A percentile compares a stretch with the other conserved stretches of the same genome.
Evolutionary conservation across 2,113 vertebrate species (phyloP).

Genomic region (Nematolebias whitei): DNA sequence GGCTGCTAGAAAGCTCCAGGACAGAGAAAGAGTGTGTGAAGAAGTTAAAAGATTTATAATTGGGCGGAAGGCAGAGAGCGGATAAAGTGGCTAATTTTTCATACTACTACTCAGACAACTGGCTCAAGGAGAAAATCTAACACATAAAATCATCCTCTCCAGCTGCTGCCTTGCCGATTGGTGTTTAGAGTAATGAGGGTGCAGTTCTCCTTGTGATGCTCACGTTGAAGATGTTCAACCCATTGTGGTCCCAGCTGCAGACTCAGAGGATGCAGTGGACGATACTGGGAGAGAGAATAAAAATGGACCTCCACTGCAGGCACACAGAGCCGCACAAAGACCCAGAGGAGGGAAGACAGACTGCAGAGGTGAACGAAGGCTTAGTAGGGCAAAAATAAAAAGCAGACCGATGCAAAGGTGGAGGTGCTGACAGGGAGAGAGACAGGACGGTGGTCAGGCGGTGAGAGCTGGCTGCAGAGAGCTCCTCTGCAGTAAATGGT

Average conservation of each 20-base stretch:
- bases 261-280: constrained; percentile 35
- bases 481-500: constrained; percentile 68
- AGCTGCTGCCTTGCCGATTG: constrained; percentile 24
- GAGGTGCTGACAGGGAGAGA: constrained; percentile 34
- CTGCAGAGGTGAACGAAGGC: constrained; percentile 48
- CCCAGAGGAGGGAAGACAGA: constrained; percentile 19
- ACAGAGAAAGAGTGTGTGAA: constrained; percentile 18
- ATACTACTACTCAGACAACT: constrained; percentile 41
- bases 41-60: constrained; percentile 57
- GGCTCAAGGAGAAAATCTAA: constrained; percentile 41
- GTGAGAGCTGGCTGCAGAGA: constrained; percentile 51
- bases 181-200: constrained; percentile 44
- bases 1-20: constrained; percentile 8
- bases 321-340: constrained; percentile 26
- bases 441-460: constrained; percentile 31
- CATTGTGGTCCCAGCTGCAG: constrained; percentile 21
- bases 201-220: constrained; percentile 27
- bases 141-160: constrained; percentile 15
- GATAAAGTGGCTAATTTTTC: constrained; percentile 56
- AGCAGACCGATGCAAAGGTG: constrained; percentile 23
- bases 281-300: constrained; percentile 49
- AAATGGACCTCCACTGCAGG: constrained; percentile 64
- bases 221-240: constrained; percentile 24
- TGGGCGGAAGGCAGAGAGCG: constrained; percentile 27
- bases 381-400: constrained; percentile 4